Evolutionary conservation across 2,888 invertebrate genomes (phyloP).

Genomic region (Drosophila anomelani): DNA sequence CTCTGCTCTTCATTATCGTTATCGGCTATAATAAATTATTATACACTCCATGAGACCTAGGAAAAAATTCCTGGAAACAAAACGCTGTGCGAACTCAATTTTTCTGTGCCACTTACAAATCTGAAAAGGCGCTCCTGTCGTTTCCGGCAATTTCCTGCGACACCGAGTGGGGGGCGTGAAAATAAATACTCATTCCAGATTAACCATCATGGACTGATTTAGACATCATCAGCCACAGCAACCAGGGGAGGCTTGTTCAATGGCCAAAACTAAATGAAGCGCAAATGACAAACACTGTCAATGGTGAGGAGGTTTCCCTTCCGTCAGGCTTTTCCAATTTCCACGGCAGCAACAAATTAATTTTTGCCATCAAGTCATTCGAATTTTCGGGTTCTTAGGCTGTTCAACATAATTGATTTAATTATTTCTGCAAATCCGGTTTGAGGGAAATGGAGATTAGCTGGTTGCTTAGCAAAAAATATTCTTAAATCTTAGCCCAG

Average conservation of each 20-base stretch:
- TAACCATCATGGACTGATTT: constrained; percentile 34
- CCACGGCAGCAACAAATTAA: constrained; percentile 33
- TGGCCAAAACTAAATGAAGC: constrained; percentile 57
- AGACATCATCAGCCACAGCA: constrained; percentile 23
- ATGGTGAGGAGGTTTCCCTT: constrained; percentile 6
- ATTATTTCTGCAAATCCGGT: neutral
- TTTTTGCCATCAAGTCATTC: constrained; percentile 33
- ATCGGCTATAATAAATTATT: constrained; percentile 14
- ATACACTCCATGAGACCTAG: constrained; percentile 1
- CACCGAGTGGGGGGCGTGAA: constrained; percentile 1
- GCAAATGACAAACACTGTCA: constrained; percentile 61
- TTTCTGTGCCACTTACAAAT: constrained; percentile 11
- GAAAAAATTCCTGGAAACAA: constrained; percentile 1
- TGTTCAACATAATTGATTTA: constrained; percentile 15
- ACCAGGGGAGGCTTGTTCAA: neutral
- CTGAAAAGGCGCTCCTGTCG: constrained; percentile 1
- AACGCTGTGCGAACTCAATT: constrained; percentile 1
- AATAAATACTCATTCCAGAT: constrained; percentile 14
- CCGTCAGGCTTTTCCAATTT: constrained; percentile 27
- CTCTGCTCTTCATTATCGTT: constrained; percentile 8
- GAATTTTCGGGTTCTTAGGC: neutral
- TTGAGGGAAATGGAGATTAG: constrained; percentile 32
- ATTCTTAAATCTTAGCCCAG: neutral
- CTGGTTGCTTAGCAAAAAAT: constrained; percentile 11
- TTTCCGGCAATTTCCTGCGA: constrained; percentile 9